Conservation (phyloP, 2,113 vertebrate genomes). For the Gallinago paraguaiae region DNA sequence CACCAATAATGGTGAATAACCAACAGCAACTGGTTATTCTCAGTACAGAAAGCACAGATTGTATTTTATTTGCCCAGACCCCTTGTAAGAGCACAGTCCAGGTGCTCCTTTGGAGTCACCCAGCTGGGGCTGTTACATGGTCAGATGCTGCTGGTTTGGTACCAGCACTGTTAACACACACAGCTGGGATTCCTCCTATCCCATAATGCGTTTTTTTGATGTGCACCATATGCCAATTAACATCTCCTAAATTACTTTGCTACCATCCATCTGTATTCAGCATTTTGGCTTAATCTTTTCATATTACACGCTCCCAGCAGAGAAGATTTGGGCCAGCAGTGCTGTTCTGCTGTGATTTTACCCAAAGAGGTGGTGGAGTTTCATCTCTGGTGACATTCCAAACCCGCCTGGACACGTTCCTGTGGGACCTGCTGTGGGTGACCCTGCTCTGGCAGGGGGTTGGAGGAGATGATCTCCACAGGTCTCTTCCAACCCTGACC, state of each 20-base stretch:
- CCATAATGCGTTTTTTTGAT: neutral
- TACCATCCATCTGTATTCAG: neutral
- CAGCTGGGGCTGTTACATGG: neutral
- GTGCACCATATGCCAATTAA: neutral
- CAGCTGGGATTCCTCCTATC: neutral
- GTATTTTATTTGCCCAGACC: neutral
- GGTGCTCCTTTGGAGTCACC: neutral
- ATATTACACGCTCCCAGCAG: neutral
- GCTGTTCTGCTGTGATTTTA: neutral
- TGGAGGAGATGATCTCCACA: too few relatives aligned
- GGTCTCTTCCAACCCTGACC: too few relatives aligned
- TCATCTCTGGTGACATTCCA: too few relatives aligned
- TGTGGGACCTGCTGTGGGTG: too few relatives aligned
- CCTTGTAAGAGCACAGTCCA: neutral
- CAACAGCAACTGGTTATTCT: neutral
- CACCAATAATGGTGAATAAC: too few relatives aligned
- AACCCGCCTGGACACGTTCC: too few relatives aligned
- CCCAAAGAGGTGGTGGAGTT: too few relatives aligned
- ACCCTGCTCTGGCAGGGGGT: too few relatives aligned
- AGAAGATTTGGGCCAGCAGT: neutral
- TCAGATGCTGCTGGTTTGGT: neutral
- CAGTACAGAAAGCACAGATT: neutral
- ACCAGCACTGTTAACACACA: neutral
- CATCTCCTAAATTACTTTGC: neutral
- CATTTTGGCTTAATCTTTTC: neutral